Conservation (phyloP, 2,888 invertebrate species). For the Coecobrya sp. region DNA sequence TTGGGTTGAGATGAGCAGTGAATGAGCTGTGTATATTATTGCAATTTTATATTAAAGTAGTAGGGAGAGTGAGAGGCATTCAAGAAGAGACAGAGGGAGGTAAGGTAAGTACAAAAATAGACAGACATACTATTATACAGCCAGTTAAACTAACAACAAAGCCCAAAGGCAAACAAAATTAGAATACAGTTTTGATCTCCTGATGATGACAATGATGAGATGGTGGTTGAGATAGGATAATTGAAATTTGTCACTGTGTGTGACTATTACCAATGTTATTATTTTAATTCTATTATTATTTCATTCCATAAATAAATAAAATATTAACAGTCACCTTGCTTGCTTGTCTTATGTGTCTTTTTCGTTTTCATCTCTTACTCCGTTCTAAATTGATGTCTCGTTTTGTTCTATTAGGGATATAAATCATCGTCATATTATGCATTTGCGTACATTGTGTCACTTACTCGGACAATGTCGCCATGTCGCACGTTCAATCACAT, state of each 20-base stretch:
- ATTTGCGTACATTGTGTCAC: not conserved
- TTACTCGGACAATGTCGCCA: not conserved
- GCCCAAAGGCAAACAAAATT: not conserved
- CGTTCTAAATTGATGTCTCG: not conserved
- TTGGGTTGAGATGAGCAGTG: not conserved
- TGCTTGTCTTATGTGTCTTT: constrained; percentile 1
- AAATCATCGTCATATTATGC: not conserved
- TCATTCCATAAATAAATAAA: constrained; percentile 45
- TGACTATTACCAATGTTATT: constrained; percentile 7
- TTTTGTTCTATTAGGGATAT: constrained; percentile 1
- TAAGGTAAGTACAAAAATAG: constrained; percentile 11
- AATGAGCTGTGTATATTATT: constrained; percentile 20
- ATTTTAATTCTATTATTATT: constrained; percentile 20
- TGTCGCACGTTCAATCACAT: not conserved
- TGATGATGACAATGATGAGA: constrained; percentile 10
- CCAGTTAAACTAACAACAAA: not conserved
- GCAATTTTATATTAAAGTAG: constrained; percentile 47
- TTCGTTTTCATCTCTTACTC: not conserved
- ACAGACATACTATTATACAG: not conserved
- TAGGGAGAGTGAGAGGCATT: constrained; percentile 4
- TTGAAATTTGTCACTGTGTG: constrained; percentile 9
- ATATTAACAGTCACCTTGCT: constrained; percentile 22
- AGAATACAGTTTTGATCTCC: not conserved
- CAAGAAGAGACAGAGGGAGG: not conserved
- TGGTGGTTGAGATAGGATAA: constrained; percentile 25